Evolutionary conservation across 2,888 invertebrate species (phyloP).

Genomic region (Chalcis sispes): DNA sequence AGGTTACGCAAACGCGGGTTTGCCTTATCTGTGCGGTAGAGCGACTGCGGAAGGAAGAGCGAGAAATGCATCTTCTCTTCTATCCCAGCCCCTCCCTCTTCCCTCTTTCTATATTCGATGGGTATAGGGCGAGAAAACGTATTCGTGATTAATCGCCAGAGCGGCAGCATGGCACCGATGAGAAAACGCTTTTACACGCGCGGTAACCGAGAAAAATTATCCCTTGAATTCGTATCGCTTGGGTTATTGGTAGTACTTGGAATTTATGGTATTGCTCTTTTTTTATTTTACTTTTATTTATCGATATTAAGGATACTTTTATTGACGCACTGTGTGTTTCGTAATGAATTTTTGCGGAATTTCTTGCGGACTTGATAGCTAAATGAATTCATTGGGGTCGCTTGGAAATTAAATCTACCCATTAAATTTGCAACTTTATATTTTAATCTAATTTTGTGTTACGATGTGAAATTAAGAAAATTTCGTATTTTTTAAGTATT

Average conservation of each 20-base stretch:
- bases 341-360: too few relatives aligned
- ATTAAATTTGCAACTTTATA: too few relatives aligned
- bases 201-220: conserved; percentile 26
- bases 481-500: too few relatives aligned
- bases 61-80: conserved; percentile 54
- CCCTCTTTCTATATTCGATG: background rate
- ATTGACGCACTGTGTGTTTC: too few relatives aligned
- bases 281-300: too few relatives aligned
- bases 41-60: conserved; percentile 46
- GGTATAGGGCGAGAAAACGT: conserved; percentile 31
- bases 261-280: background rate
- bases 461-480: too few relatives aligned
- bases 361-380: too few relatives aligned
- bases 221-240: conserved; percentile 25
- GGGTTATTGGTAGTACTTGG: background rate
- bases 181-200: conserved; percentile 42
- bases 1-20: conserved; percentile 35
- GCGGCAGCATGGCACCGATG: too few relatives aligned
- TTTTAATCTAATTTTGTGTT: too few relatives aligned
- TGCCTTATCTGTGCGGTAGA: conserved; percentile 45
- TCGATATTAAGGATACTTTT: too few relatives aligned
- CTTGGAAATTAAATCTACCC: too few relatives aligned
- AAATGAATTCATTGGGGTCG: too few relatives aligned
- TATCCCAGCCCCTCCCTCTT: conserved; percentile 8
- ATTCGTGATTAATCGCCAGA: conserved; percentile 57